Percentiles rank a stretch among this genome's conserved stretches.
Conservation (phyloP, 2,888 invertebrate species). For the Drosophila sordidapex region DNA sequence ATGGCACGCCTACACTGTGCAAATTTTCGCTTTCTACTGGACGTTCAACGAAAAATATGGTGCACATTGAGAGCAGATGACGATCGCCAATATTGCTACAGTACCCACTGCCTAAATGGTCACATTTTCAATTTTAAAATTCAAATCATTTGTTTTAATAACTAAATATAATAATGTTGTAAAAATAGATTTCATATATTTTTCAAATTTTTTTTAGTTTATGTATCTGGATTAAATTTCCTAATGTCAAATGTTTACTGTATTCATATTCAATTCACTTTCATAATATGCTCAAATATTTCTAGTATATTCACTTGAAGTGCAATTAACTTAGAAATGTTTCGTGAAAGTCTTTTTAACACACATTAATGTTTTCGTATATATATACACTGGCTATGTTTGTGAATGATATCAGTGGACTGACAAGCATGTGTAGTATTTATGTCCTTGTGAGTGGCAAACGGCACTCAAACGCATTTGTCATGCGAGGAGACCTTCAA, state of each 20-base stretch:
- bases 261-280: conserved; percentile 52
- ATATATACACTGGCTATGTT: conserved; percentile 33
- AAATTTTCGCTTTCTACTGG: conserved; percentile 66
- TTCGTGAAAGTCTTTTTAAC: conserved; percentile 25
- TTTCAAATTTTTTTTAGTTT: not conserved
- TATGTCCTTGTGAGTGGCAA: conserved; percentile 42
- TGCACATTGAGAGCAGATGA: conserved; percentile 67
- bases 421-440: conserved; percentile 20
- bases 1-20: conserved; percentile 77
- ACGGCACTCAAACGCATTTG: conserved; percentile 27
- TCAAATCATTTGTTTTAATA: not conserved
- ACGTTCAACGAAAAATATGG: conserved; percentile 44
- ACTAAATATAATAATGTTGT: not conserved
- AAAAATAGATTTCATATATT: not conserved
- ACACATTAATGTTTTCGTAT: conserved; percentile 2
- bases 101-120: conserved; percentile 25
- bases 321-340: conserved; percentile 43
- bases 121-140: not conserved
- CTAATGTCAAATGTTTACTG: conserved; percentile 21
- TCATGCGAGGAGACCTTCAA: conserved; percentile 48
- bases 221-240: not conserved
- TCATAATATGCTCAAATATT: conserved; percentile 17
- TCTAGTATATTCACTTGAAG: conserved; percentile 46
- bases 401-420: conserved; percentile 58
- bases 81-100: conserved; percentile 28